phyloP scores from a whole-genome alignment of 2,113 vertebrate genomes.

The Oncorhynchus keta region DNA sequence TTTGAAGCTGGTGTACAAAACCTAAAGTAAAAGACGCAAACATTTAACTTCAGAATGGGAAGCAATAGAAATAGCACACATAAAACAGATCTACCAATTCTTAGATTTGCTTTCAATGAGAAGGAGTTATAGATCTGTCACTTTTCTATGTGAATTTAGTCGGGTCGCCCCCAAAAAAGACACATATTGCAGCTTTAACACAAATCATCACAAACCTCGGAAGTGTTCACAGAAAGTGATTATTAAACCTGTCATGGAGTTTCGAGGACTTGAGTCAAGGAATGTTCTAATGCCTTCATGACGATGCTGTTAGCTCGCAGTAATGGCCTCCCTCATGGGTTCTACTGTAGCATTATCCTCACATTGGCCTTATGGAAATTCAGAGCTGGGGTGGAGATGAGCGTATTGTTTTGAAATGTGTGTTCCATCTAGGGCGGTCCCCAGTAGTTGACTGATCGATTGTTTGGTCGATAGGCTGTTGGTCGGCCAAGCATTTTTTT shows the following conservation, averaged over 20 bases:
- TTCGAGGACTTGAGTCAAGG: background rate
- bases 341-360: conserved; percentile 31
- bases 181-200: background rate
- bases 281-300: background rate
- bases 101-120: too few species aligned
- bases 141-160: too few species aligned
- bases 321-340: conserved; percentile 30
- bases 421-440: conserved; percentile 19
- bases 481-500: too few species aligned
- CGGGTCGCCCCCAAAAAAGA: too few species aligned
- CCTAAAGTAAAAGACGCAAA: too few species aligned
- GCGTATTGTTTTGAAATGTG: conserved; percentile 26
- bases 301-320: background rate
- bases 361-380: conserved; percentile 41
- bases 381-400: conserved; percentile 24
- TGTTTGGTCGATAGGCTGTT: too few species aligned
- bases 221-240: background rate
- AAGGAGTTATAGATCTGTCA: too few species aligned
- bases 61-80: too few species aligned
- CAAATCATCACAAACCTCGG: background rate
- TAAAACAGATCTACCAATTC: too few species aligned
- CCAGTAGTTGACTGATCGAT: too few species aligned
- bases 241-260: background rate
- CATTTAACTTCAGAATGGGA: too few species aligned
- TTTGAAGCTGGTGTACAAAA: too few species aligned